Evolutionary conservation across 2,797 vertebrate genomes (phyloP).

Genomic region (Ficedula albicollis): DNA sequence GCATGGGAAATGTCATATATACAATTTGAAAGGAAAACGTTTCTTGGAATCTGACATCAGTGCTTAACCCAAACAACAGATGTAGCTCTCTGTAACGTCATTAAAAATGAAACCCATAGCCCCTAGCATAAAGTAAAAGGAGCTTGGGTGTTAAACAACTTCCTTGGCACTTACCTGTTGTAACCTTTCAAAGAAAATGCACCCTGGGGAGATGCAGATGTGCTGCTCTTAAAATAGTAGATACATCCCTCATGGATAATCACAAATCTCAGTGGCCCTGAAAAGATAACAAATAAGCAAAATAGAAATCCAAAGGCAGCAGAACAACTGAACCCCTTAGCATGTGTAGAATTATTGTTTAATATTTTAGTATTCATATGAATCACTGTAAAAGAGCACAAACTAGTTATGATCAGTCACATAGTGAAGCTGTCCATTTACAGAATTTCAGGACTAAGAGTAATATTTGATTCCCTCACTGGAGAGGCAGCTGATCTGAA

Average conservation of each 20-base stretch:
- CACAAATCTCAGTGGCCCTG: slow-evolving; percentile 94
- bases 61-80: neutral
- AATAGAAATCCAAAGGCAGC: neutral
- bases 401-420: neutral
- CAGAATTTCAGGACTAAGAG: neutral
- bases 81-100: neutral
- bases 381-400: neutral
- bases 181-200: slow-evolving; percentile 96
- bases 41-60: neutral
- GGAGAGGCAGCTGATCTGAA: neutral
- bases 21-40: neutral
- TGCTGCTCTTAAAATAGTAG: slow-evolving; percentile 97
- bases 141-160: neutral
- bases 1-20: neutral
- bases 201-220: slow-evolving; percentile 90
- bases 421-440: neutral
- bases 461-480: neutral
- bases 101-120: neutral
- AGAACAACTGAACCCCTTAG: neutral
- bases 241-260: slow-evolving; percentile 94
- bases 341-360: neutral
- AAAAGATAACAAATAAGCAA: neutral
- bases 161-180: slow-evolving; percentile 85
- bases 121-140: neutral
- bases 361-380: neutral